Evolutionary conservation across 2,113 vertebrate species (phyloP).

Genomic region (Malurus alboscapulatus): DNA sequence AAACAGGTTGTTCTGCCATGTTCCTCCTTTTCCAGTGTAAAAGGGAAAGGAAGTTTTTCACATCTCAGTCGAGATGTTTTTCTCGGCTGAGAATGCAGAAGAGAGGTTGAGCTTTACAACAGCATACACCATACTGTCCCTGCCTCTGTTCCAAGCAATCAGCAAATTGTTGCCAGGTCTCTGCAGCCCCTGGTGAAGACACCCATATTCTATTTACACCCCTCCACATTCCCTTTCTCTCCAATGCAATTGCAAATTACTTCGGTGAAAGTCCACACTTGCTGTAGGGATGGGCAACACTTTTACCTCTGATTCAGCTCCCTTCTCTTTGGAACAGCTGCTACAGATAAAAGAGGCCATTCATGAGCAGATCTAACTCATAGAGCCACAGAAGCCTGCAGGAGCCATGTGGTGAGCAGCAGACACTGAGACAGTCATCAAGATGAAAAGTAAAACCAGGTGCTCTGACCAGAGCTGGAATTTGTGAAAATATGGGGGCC

Average conservation of each 20-base stretch:
- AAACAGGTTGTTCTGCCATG: not conserved
- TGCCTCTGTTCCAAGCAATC: not conserved
- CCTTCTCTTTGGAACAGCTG: not conserved
- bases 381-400: not conserved
- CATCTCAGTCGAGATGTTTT: not conserved
- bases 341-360: not conserved
- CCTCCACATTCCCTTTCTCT: not conserved
- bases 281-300: not conserved
- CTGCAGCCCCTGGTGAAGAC: not conserved
- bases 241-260: not conserved
- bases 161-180: not conserved
- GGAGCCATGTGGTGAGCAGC: not conserved
- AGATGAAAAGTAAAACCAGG: not conserved
- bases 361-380: not conserved
- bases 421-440: fast-evolving
- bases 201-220: not conserved
- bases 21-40: not conserved
- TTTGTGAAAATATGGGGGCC: not conserved
- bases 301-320: not conserved
- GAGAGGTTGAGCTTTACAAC: not conserved
- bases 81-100: not conserved
- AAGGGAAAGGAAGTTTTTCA: not conserved
- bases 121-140: fast-evolving
- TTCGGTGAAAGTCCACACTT: not conserved
- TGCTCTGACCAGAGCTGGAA: not conserved